Percentiles rank a stretch among this genome's conserved stretches.
phyloP scores from a whole-genome alignment of 2,888 invertebrate species.

The Macropis europaea region DNA sequence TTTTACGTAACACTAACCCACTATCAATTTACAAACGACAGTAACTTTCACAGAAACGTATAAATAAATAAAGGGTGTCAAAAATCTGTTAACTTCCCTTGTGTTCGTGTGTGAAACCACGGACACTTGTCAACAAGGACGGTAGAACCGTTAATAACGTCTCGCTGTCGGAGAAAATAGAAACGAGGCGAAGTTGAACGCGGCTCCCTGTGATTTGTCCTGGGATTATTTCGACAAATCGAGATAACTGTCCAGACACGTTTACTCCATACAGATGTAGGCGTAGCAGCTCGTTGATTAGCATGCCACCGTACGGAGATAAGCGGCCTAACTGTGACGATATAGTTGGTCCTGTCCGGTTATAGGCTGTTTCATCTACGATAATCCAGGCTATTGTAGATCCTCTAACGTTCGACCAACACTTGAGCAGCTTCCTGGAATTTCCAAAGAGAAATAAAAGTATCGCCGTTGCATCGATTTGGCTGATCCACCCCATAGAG shows the following conservation, averaged over 20 bases:
- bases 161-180: constrained; percentile 52
- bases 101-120: no score
- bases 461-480: not conserved
- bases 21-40: no score
- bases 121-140: no score
- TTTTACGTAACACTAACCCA: no score
- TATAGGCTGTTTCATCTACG: constrained; percentile 67
- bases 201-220: constrained; percentile 69
- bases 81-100: no score
- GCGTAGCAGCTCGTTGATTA: constrained; percentile 72
- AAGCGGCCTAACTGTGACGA: constrained; percentile 76
- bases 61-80: no score
- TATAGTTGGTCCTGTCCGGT: constrained; percentile 66
- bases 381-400: constrained; percentile 65
- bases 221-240: constrained; percentile 77
- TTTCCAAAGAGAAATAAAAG: constrained; percentile 13
- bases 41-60: no score
- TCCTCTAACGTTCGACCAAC: constrained; percentile 13
- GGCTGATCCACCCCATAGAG: no score
- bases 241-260: constrained; percentile 71
- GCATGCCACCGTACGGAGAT: constrained; percentile 76
- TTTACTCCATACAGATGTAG: constrained; percentile 63
- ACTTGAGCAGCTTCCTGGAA: not conserved
- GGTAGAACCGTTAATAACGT: no score
- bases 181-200: constrained; percentile 70